Base-by-base conservation (phyloP, 1,140 invertebrate species). In the Halesus radiatus region DNA sequence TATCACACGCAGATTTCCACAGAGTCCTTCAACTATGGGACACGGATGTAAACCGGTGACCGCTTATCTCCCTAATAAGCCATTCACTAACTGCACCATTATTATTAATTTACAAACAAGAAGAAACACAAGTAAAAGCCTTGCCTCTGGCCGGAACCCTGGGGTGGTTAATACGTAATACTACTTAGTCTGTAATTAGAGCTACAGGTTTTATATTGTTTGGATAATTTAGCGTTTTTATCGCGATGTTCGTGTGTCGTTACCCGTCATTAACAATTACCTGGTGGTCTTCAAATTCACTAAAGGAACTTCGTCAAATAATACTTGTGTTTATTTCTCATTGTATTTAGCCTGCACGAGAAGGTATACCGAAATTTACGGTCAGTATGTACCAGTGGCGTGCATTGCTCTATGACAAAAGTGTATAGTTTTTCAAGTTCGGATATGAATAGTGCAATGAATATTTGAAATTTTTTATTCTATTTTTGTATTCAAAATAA, bases 41-140 rank as follows among this genome's bases (percentile, higher is more conserved):
- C 29, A 66, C 66, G 66, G 66, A 70, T 70, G 66, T 70, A 70
- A 50, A 70, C 32, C 66, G 22, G 10, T 70, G 66, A 70, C 66
- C 66, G 32, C 8, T 50, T 70, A 70, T 70, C 66, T 70, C 1
- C 18, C 15, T 10, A 70, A 70, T 37, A 70, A 50, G 45, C n/a
- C 37, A 37, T 8, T 50, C 22, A 18, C n/a, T 6, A 45, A 70
- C 4, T 70, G n/a, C 18, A 20, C 62, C 16, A 66, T 66, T 66
- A 66, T 45, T 64, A 23, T 2, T 56, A 56, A 56, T 66, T 10
- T 70, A 70, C 32, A 52, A 52, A 70, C 66, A 70, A 50, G 37
- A 45, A 70, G 15, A 6, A 32, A 1, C 7, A 13, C 10, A 45
- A 45, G 37, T 45, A 45, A 45, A 37, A 70, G n/a, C 66, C 66